These are phyloP conservation scores for Callionymus lyra DNA, from an alignment of 2,113 vertebrate genomes.

Conservation along the genomic window DNA sequence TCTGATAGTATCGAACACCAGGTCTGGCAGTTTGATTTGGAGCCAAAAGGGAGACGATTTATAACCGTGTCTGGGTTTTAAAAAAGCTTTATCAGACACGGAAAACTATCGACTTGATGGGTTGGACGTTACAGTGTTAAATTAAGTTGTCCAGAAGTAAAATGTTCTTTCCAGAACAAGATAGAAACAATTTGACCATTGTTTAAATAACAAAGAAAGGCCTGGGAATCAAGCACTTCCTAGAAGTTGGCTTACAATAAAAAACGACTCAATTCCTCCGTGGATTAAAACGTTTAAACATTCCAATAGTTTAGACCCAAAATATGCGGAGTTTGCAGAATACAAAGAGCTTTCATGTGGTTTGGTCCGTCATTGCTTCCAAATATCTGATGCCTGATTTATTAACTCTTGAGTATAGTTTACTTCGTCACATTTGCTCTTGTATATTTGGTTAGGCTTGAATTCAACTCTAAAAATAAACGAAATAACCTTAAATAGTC, in stretches of 20 bases:
- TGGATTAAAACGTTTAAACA: neutral
- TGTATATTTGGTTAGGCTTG: too few relatives aligned
- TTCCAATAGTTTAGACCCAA: neutral
- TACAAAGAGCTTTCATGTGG: neutral
- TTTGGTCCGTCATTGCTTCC: neutral
- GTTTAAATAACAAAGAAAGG: neutral
- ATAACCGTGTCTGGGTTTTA: constrained; percentile 30
- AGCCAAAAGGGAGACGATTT: constrained; percentile 32
- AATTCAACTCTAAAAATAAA: too few relatives aligned
- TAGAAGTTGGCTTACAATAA: constrained; percentile 1
- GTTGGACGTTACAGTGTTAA: constrained; percentile 5
- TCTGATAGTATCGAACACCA: constrained; percentile 25
- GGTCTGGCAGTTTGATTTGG: constrained; percentile 30
- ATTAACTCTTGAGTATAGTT: too few relatives aligned
- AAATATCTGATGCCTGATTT: too few relatives aligned
- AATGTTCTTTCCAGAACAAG: constrained; percentile 16
- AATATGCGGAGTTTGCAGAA: neutral
- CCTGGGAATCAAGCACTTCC: constrained; percentile 1
- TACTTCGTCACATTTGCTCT: too few relatives aligned
- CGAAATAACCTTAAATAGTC: too few relatives aligned
- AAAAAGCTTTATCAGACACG: constrained; percentile 14
- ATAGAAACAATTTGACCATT: constrained; percentile 19
- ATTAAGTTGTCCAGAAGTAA: constrained; percentile 9
- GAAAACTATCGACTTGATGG: constrained; percentile 7
- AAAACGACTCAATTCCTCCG: neutral